Conservation (phyloP, 2,888 invertebrate genomes). For the Conus canariensis region DNA sequence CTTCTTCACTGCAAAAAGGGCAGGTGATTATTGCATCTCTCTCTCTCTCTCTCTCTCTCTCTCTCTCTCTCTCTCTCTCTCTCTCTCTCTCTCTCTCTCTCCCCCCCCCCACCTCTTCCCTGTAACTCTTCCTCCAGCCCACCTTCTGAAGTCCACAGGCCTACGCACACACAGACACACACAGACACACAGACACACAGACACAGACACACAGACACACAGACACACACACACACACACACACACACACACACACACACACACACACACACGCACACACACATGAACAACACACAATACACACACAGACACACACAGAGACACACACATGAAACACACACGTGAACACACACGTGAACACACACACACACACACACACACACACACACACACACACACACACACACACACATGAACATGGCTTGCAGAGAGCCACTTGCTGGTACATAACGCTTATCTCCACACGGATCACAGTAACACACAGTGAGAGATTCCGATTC, state of each 20-base stretch:
- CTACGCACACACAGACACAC: neutral
- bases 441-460: neutral
- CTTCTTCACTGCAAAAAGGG: no score
- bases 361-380: conserved; percentile 19
- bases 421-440: neutral
- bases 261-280: conserved; percentile 14
- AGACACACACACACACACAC: conserved; percentile 2
- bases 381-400: conserved; percentile 10
- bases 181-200: neutral
- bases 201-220: neutral
- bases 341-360: conserved; percentile 15
- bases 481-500: neutral
- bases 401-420: conserved; percentile 8
- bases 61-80: no score
- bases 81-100: no score
- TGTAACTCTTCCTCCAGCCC: neutral
- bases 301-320: conserved; percentile 16
- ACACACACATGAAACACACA: neutral
- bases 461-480: neutral
- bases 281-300: neutral
- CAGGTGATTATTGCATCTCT: no score
- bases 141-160: neutral
- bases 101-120: no score
- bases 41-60: accelerated
- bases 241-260: neutral